Conservation (phyloP, 2,888 invertebrate species). For the Coecobrya sp. region DNA sequence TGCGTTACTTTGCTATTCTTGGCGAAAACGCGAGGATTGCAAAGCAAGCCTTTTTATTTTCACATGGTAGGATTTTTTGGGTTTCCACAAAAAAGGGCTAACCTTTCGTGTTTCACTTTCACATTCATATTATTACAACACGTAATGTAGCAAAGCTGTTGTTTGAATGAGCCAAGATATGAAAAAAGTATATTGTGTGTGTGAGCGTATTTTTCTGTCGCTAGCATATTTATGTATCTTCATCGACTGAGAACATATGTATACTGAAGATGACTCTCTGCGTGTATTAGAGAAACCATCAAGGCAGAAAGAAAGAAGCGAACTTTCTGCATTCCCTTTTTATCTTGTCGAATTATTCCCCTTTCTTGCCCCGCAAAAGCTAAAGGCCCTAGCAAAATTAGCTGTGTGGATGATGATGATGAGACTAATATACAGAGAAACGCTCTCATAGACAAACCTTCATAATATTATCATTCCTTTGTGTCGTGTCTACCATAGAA, state of each 20-base stretch:
- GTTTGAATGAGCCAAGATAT: not conserved
- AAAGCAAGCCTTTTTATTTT: too few relatives aligned
- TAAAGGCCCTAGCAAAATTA: not conserved
- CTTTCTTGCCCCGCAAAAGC: not conserved
- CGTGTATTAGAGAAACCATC: not conserved
- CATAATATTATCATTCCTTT: not conserved
- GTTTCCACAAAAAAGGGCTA: not conserved
- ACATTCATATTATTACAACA: not conserved
- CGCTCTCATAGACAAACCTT: not conserved
- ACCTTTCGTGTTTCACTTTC: too few relatives aligned
- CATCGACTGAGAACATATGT: not conserved
- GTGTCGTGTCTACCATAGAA: not conserved
- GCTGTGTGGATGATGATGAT: conserved; percentile 4
- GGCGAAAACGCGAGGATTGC: too few relatives aligned
- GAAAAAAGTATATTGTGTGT: not conserved
- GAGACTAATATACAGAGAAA: not conserved
- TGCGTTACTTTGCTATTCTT: too few relatives aligned
- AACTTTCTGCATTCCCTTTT: conserved; percentile 14
- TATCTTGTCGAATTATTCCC: conserved; percentile 9
- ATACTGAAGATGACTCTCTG: not conserved
- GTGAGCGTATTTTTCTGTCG: not conserved
- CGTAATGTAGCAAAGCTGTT: not conserved
- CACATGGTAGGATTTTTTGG: too few relatives aligned
- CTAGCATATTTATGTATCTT: not conserved
- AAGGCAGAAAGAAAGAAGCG: not conserved